Base-by-base conservation (phyloP, 2,797 vertebrate genomes). In the Girardinus metallicus region DNA sequence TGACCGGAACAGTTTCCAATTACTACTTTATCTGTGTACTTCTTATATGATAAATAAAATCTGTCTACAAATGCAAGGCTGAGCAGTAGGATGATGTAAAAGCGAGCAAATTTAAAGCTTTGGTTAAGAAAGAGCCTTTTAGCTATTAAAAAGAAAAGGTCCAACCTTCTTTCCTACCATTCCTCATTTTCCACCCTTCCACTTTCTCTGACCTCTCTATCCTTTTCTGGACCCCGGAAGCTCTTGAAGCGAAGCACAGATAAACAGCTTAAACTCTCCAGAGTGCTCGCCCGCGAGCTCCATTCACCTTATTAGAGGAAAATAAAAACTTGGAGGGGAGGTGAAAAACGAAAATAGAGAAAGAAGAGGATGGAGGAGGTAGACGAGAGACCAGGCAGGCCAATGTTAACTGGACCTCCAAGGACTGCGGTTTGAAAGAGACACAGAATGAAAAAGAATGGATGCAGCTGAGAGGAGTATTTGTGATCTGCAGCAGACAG, bases 251-350 rank as follows among this genome's bases (percentile, higher is more conserved):
- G 91, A 83, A 89, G 89, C 83, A 41, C 89, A 91, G 93, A 95
- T 93, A 94, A 93, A 93, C 93, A 89, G 93, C 93, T 95, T 93
- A 92, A 92, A 94, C 91, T 92, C 92, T 93, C 91, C 83, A 49
- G 88, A 94, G 91, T 89, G 73, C 91, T 92, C 74, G 79, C 88
- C 91, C 34, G 86, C 86, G 0, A 93, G 93, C 93, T 93, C 86
- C 91, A 94, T 92, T 92, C 91, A 92, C 88, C 82, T 93, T 89
- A 94, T 93, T 82, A 89, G 84, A 91, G 89, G 88, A 87, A 90
- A 95, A 94, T 85, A 86, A 87, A 85, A 91, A 88, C 73, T 83
- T 81, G 84, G 68, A 89, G 76, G 66, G 77, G 76, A 53, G 79
- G 85, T 66, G 79, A 85, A 76, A 77, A 75, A 77, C 36, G 73